Base-by-base conservation (phyloP, 30 jellyfish, hydroid and myxozoan genomes). In the Euphysa ruthae region DNA sequence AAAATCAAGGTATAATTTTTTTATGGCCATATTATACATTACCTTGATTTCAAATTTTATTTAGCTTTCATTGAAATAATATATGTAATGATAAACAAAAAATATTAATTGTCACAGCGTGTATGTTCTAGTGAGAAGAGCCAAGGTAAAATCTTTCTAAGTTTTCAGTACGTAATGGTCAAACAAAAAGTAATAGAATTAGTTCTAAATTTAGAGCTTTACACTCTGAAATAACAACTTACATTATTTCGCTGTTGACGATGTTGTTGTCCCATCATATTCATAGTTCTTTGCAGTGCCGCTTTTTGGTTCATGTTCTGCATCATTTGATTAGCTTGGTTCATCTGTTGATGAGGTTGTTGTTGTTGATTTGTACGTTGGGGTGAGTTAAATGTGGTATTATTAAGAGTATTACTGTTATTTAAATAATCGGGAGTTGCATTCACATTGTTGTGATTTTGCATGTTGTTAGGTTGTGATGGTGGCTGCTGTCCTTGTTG, bases 251-350 rank as follows among this genome's bases (percentile, higher is more conserved):
- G 60, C 8, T 46, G n/a, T n/a, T n/a, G n/a, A n/a, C n/a, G n/a
- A n/a, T n/a, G 60, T n/a, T 29, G 60, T 8, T 46, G 60, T 2
- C 60, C 60, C 60, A 46, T 46, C 60, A 10, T 29, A 46, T 46
- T 46, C 60, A 46, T 46, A 46, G 28, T 8, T 29, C 60, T 46
- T 46, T 46, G 60, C 8, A 46, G 4, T 2, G 28, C n/a, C n/a
- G n/a, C 60, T 46, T 46, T 46, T 46, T 25, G 60, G 23, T 46
- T 46, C 60, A 46, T 46, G 23, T 46, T 46, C 28, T 25, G 2
- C 60, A 46, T 46, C 60, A 46, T 46, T 5, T 25, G 23, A 46
- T 10, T 46, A 46, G 60, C 28, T 10, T 46, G 60, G 60, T 46
- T 46, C 23, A 46, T 46, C 6, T 46, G 60, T 46, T 46, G 60